Base-by-base conservation (phyloP, 2,113 vertebrate genomes). In the Rhinolophus ferrumequinum region DNA sequence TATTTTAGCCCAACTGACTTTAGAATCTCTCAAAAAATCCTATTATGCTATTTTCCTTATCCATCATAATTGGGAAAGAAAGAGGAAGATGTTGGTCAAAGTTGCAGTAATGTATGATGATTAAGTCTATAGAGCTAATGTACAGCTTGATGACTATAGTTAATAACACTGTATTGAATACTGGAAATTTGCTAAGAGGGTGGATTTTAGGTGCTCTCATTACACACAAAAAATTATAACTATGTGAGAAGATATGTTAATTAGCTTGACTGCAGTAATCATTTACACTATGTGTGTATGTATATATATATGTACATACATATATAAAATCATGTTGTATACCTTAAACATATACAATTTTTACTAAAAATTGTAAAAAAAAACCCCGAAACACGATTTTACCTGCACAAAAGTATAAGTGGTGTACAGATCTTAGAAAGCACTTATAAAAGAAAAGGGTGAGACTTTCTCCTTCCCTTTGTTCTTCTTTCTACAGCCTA, bases 21-120 rank as follows among this genome's bases (percentile, higher is more conserved):
- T 54, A 22, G 8, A 86, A 54, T 87, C 13, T 94, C 52, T 86
- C 52, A 88, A 56, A 54, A 82, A 94, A 22, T 15, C 21, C 44
- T 73, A 82, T n/a, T 38, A 73, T 90, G 26, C 77, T 96, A 84
- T 67, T 93, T 92, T 81, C 30, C 30, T 67, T 44, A 77, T 18
- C 16, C 12, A 90, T 22, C 15, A 13, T 84, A 76, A 87, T 60
- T 87, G 38, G 28, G 79, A 44, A 44, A 62, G 26, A 86, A 64
- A 72, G 2, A 13, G 41, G 11, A 33, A 84, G 21, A 35, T 85
- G 28, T 28, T 86, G 73, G 22, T 62, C 21, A 54, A 72, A 72
- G 15, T 9, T 77, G 22, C 54, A 44, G 11, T 62, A 79, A 62
- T 44, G 1, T 44, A 90, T 11, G 44, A 41, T 28, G 5, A 95